Percentiles rank a stretch among this genome's conserved stretches.
Conservation (phyloP, 1,140 invertebrate species). For the Asobara japonica region DNA sequence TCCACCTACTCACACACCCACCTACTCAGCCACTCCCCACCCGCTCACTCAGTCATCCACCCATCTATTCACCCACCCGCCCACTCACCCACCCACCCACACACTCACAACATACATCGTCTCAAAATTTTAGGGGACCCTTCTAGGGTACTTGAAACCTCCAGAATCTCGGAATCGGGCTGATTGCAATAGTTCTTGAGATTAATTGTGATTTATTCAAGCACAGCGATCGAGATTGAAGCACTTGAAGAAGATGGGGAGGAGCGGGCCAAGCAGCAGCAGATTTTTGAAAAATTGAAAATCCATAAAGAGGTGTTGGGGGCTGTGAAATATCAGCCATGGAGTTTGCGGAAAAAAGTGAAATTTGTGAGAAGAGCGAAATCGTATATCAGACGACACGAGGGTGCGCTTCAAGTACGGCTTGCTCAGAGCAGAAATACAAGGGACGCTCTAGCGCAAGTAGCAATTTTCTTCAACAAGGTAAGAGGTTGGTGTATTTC, state of each 20-base stretch:
- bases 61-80: too few relatives aligned
- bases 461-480: conserved; percentile 79
- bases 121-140: too few relatives aligned
- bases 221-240: conserved; percentile 81
- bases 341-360: conserved; percentile 87
- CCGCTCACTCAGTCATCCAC: too few relatives aligned
- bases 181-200: too few relatives aligned
- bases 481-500: conserved; percentile 67
- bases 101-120: too few relatives aligned
- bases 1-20: too few relatives aligned
- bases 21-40: too few relatives aligned
- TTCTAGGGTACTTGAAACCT: too few relatives aligned
- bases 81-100: too few relatives aligned
- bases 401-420: conserved; percentile 88
- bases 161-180: too few relatives aligned
- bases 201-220: conserved; percentile 48
- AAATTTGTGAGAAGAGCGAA: conserved; percentile 87
- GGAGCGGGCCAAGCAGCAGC: conserved; percentile 79
- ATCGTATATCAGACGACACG: conserved; percentile 85
- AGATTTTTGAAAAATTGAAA: conserved; percentile 90
- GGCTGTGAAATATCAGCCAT: conserved; percentile 88
- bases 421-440: conserved; percentile 88
- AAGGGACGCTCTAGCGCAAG: conserved; percentile 83
- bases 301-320: conserved; percentile 93
- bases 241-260: conserved; percentile 73